These are phyloP conservation scores for Esperia sulphurella DNA, from an alignment of 2,888 invertebrate species.

Conservation along the genomic window DNA sequence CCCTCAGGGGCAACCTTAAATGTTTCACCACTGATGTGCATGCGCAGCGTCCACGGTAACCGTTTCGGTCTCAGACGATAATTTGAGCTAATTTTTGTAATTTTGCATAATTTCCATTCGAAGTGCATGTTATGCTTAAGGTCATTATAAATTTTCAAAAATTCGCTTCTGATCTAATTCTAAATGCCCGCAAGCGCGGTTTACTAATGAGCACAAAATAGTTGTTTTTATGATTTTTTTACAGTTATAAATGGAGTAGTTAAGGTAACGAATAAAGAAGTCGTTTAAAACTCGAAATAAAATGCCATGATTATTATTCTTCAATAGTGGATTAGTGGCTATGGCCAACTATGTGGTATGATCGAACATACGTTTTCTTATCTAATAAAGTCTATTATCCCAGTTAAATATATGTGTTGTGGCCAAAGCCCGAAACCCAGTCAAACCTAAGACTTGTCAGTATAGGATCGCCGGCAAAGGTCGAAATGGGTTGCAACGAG, in stretches of 20 bases:
- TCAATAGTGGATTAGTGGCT: too few relatives aligned
- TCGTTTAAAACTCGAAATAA: too few relatives aligned
- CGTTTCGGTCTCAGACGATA: conserved; percentile 48
- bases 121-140: conserved; percentile 63
- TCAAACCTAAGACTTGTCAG: too few relatives aligned
- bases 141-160: conserved; percentile 56
- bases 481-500: too few relatives aligned
- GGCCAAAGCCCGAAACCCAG: too few relatives aligned
- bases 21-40: conserved; percentile 49
- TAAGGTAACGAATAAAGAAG: too few relatives aligned
- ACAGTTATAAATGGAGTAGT: neutral
- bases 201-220: conserved; percentile 12
- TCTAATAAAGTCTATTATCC: too few relatives aligned
- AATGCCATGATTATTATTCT: too few relatives aligned
- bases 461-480: too few relatives aligned
- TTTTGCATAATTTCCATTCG: conserved; percentile 62
- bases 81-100: conserved; percentile 74
- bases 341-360: too few relatives aligned
- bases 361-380: too few relatives aligned
- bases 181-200: conserved; percentile 40
- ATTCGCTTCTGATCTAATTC: conserved; percentile 42
- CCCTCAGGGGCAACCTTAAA: conserved; percentile 43
- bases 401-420: too few relatives aligned
- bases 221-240: neutral
- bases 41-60: conserved; percentile 49